Evolutionary conservation across 2,888 invertebrate species (phyloP), one percentile per base, ranked within the genome.

Genomic region (Prionchulus punctatus): DNA sequence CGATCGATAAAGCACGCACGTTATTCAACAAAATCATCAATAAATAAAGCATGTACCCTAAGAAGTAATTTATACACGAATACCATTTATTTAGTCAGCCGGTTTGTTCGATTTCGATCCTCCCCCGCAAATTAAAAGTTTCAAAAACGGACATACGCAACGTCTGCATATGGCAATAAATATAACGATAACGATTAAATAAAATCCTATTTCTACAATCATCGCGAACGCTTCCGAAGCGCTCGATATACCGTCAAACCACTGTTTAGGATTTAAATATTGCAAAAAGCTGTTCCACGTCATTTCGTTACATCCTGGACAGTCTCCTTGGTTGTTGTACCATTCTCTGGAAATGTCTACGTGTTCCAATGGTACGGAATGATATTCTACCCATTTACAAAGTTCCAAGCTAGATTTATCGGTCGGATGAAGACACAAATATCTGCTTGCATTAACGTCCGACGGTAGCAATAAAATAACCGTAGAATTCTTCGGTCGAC

Each of bases 401-500:
- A 58, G 58, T 48, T 63, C 57, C 4, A 54, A 57, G 1, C 61
- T 55, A 4, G 53, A 42, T 43, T 62, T 61, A 18, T 66, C 64
- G 30, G 62, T 58, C 26, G 67, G 67, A 55, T 66, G 60, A 53
- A 68, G 59, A 49, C 67, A 67, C n/a, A 68, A 61, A 26, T 60
- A 61, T 42, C 64, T 55, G 2, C 54, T 30, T 1, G 61, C 60
- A 27, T 61, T 56, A 23, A 66, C 61, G 4, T 59, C 42, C 0
- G 66, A 55, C 31, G 53, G 60, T 36, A 51, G 49, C 23, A 23
- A 25, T 23, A 36, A 36, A 12, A 36, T 36, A 36, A 12, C 36
- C 12, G 18, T 36, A 36, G 18, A 12, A 36, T 36, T 36, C 36
- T 12, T 12, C 18, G 36, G 18, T 36, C 7, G 36, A 7, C 7